Percentiles rank a stretch among this genome's conserved stretches.
These are phyloP conservation scores for Gadopsis marmoratus DNA, from an alignment of 2,797 vertebrate genomes.

Conservation along the genomic window DNA sequence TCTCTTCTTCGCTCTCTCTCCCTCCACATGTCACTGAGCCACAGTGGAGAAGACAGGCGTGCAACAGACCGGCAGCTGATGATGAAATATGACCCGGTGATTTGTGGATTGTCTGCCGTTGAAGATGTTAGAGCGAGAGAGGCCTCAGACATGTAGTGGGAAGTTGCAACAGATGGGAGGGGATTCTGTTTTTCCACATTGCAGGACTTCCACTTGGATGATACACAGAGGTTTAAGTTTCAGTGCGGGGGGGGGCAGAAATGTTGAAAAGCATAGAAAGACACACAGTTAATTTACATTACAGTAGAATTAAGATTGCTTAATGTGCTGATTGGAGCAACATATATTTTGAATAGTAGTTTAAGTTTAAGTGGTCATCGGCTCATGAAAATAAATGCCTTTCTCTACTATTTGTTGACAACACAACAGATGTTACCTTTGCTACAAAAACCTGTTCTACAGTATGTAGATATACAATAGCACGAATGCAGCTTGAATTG, in stretches of 20 bases:
- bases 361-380: neutral
- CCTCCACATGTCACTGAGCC: constrained; percentile 41
- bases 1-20: constrained; percentile 30
- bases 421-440: neutral
- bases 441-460: neutral
- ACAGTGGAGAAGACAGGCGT: constrained; percentile 47
- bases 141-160: constrained; percentile 54
- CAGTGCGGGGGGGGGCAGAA: constrained; percentile 10
- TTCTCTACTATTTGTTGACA: neutral
- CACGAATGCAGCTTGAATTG: neutral
- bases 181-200: constrained; percentile 47
- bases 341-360: neutral
- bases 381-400: neutral
- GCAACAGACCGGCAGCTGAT: constrained; percentile 72
- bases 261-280: neutral
- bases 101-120: constrained; percentile 73
- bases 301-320: neutral
- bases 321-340: neutral
- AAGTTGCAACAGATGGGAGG: constrained; percentile 74
- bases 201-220: constrained; percentile 67
- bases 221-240: constrained; percentile 38
- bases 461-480: neutral
- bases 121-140: constrained; percentile 58
- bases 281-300: neutral
- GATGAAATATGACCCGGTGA: constrained; percentile 79